These are phyloP conservation scores for Leptopterna dolabrata DNA, from an alignment of 2,888 invertebrate genomes.

Conservation along the genomic window DNA sequence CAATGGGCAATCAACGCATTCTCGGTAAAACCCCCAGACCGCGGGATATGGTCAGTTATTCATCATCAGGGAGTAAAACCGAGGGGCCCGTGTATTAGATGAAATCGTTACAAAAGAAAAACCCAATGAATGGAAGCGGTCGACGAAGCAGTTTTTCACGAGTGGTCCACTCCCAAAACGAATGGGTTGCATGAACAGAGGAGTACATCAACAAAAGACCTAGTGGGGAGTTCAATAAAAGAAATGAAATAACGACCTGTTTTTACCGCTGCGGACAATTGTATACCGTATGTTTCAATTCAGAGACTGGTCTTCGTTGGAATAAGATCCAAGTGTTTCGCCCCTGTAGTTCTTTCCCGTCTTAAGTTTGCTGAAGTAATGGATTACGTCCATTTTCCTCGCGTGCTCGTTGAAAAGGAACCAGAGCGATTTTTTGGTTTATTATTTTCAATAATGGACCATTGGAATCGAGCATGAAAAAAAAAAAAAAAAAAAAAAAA, in stretches of 20 bases:
- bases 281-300: background rate
- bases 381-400: background rate
- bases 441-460: too few species aligned
- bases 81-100: constrained; percentile 12
- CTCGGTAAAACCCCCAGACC: background rate
- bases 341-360: background rate
- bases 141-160: constrained; percentile 3
- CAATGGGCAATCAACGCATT: constrained; percentile 12
- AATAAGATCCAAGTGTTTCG: background rate
- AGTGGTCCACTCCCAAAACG: constrained; percentile 9
- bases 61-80: background rate
- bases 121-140: constrained; percentile 9
- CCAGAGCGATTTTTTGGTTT: too few species aligned
- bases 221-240: constrained; percentile 2
- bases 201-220: background rate
- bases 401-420: background rate
- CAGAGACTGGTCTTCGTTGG: background rate
- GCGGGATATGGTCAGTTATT: constrained; percentile 16
- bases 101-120: constrained; percentile 16
- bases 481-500: too few species aligned
- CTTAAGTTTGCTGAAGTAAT: background rate
- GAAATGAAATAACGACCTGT: background rate
- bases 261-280: background rate
- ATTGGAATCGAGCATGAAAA: too few species aligned
- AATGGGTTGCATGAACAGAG: background rate